These are phyloP conservation scores for Talpa occidentalis DNA, from an alignment of 2,113 vertebrate genomes.

Conservation along the genomic window DNA sequence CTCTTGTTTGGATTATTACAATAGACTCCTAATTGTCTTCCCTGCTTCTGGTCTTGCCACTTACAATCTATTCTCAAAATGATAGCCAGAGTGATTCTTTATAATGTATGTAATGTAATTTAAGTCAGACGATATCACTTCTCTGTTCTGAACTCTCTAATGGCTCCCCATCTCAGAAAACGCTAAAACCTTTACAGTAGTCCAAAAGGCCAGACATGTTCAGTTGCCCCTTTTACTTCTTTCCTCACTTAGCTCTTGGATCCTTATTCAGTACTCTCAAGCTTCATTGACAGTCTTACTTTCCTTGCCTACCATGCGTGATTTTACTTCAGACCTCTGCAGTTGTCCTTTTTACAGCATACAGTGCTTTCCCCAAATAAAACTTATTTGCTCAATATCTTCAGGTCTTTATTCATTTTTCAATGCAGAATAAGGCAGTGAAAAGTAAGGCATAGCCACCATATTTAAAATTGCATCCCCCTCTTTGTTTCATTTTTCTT, in stretches of 20 bases:
- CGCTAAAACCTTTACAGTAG: not conserved
- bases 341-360: not conserved
- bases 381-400: not conserved
- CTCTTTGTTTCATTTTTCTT: slow-evolving; percentile 4
- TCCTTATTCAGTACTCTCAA: not conserved
- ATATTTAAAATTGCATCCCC: not conserved
- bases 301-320: not conserved
- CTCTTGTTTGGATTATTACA: not conserved
- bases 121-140: not conserved
- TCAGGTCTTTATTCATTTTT: slow-evolving; percentile 10
- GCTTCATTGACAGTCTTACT: not conserved
- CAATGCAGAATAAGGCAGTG: slow-evolving; percentile 19
- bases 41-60: not conserved
- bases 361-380: not conserved
- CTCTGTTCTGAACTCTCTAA: not conserved
- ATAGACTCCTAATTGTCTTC: not conserved
- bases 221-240: not conserved
- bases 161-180: not conserved
- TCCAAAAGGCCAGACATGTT: not conserved
- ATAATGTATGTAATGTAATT: not conserved
- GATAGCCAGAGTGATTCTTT: not conserved
- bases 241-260: not conserved
- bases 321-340: not conserved
- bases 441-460: not conserved
- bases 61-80: not conserved